phyloP scores from a whole-genome alignment of 1,140 invertebrate genomes.

The Bombus huntii region DNA sequence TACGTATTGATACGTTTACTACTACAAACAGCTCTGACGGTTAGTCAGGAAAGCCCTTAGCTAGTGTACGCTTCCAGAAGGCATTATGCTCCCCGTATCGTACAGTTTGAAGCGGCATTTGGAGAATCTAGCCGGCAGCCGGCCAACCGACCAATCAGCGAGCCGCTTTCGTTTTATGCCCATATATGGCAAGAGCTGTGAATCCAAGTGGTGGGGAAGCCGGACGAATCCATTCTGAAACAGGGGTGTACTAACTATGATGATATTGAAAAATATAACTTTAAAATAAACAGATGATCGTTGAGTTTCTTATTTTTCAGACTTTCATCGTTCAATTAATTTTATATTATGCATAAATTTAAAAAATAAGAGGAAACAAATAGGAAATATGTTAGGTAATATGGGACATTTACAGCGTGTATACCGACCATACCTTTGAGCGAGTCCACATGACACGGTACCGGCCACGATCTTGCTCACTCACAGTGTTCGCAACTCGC shows the following conservation, averaged over 20 bases:
- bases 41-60: constrained; percentile 76
- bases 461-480: constrained; percentile 76
- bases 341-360: too few species aligned
- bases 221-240: constrained; percentile 79
- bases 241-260: constrained; percentile 49
- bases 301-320: not conserved
- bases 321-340: not conserved
- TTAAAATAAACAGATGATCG: constrained; percentile 24
- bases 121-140: constrained; percentile 82
- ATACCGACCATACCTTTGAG: constrained; percentile 72
- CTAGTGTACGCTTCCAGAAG: constrained; percentile 71
- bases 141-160: constrained; percentile 85
- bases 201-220: constrained; percentile 74
- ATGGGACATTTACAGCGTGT: not conserved
- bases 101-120: constrained; percentile 82
- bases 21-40: constrained; percentile 65
- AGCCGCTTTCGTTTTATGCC: constrained; percentile 87
- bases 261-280: constrained; percentile 1
- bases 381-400: not conserved
- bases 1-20: constrained; percentile 27
- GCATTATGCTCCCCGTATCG: constrained; percentile 75
- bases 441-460: constrained; percentile 77
- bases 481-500: constrained; percentile 77
- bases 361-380: constrained; percentile 3
- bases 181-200: constrained; percentile 89